Conservation (phyloP, 2,888 invertebrate species). For the Drosophila yooni region DNA sequence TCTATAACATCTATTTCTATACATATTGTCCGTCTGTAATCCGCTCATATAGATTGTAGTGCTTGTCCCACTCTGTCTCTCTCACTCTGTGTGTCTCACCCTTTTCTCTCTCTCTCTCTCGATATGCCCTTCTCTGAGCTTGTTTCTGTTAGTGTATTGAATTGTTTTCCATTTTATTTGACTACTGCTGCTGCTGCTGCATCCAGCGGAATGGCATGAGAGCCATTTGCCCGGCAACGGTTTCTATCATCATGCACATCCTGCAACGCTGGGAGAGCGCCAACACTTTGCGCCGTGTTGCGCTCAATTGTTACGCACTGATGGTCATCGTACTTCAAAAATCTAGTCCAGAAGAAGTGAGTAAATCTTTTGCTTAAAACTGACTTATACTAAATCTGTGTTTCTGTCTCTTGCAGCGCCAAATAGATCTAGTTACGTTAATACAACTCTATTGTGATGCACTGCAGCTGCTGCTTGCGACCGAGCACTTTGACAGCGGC, state of each 20-base stretch:
- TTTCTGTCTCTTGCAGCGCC: constrained; percentile 84
- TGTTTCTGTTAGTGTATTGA: neutral
- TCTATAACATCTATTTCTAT: constrained; percentile 1
- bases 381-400: neutral
- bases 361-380: constrained; percentile 21
- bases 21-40: constrained; percentile 28
- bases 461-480: constrained; percentile 82
- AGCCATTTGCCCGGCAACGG: constrained; percentile 88
- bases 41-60: constrained; percentile 35
- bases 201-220: constrained; percentile 87
- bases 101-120: constrained; percentile 4
- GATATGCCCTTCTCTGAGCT: neutral
- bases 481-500: constrained; percentile 78
- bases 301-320: constrained; percentile 86
- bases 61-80: constrained; percentile 10
- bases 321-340: constrained; percentile 87
- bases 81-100: neutral
- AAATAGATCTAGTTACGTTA: constrained; percentile 86
- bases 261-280: constrained; percentile 85
- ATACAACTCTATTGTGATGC: constrained; percentile 85
- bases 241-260: constrained; percentile 86
- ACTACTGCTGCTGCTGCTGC: constrained; percentile 35
- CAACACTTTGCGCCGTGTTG: constrained; percentile 84
- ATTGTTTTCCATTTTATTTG: constrained; percentile 2
- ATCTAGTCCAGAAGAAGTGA: constrained; percentile 86